These are phyloP conservation scores for Cataglyphis albicans DNA, from an alignment of 2,888 invertebrate genomes.

Conservation along the genomic window DNA sequence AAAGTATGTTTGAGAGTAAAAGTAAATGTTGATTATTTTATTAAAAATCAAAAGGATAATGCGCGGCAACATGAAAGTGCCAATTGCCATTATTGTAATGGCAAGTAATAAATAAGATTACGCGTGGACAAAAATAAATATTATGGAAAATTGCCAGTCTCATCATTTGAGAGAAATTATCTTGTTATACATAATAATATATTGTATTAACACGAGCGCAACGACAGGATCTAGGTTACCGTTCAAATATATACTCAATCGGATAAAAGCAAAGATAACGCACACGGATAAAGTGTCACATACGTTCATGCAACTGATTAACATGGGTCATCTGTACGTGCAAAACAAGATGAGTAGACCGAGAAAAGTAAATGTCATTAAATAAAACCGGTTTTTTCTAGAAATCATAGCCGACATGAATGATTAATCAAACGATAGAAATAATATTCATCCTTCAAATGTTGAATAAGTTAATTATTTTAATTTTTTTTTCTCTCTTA, in stretches of 20 bases:
- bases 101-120: not conserved
- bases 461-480: slow-evolving; percentile 1
- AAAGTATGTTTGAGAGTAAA: slow-evolving; percentile 2
- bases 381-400: slow-evolving; percentile 29
- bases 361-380: not conserved
- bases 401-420: slow-evolving; percentile 22
- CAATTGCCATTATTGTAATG: not conserved
- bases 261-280: slow-evolving; percentile 41
- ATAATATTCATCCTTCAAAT: slow-evolving; percentile 17
- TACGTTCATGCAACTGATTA: slow-evolving; percentile 12
- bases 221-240: slow-evolving; percentile 19
- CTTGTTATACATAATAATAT: not conserved
- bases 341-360: not conserved
- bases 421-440: slow-evolving; percentile 25
- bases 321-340: not conserved
- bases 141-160: not conserved
- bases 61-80: slow-evolving; percentile 23
- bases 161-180: slow-evolving; percentile 14
- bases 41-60: slow-evolving; percentile 22
- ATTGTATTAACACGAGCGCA: not conserved
- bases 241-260: not conserved
- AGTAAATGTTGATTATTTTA: slow-evolving; percentile 34
- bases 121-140: slow-evolving; percentile 16
- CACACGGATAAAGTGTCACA: slow-evolving; percentile 10
- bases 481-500: not conserved